Conservation (phyloP, 2,888 invertebrate species). For the Periphyllus acericola region DNA sequence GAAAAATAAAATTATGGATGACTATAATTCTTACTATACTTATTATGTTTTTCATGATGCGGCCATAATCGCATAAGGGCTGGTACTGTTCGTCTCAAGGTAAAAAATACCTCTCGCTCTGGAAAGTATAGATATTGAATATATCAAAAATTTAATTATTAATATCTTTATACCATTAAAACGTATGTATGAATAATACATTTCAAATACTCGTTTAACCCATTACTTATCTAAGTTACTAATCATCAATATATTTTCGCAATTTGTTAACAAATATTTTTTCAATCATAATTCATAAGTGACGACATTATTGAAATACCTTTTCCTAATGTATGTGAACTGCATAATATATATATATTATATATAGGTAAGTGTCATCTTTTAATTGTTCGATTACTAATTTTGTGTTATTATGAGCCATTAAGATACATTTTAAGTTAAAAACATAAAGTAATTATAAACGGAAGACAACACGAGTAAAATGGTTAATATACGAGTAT, state of each 20-base stretch:
- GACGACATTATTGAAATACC: not conserved
- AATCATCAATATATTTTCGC: not conserved
- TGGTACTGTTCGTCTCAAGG: not conserved
- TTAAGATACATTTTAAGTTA: not conserved
- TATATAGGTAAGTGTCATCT: not conserved
- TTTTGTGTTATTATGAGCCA: not conserved
- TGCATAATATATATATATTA: too few relatives aligned
- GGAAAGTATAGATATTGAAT: not conserved
- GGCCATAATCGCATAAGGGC: not conserved
- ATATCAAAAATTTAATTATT: not conserved
- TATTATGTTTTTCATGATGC: not conserved
- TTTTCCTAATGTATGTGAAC: not conserved
- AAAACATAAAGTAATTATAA: not conserved
- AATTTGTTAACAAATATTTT: slow-evolving; percentile 8
- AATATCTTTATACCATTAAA: too few relatives aligned
- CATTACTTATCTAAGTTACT: not conserved
- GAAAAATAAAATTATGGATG: not conserved
- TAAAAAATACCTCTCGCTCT: slow-evolving; percentile 42
- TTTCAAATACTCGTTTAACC: not conserved
- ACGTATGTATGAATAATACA: not conserved
- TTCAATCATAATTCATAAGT: not conserved
- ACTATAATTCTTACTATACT: not conserved
- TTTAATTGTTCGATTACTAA: slow-evolving; percentile 13
- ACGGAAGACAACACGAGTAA: not conserved
- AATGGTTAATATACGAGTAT: not conserved